A percentile compares a stretch with the other conserved stretches of the same genome.
phyloP scores from a whole-genome alignment of 2,888 invertebrate species.

The Corythucha ciliata region DNA sequence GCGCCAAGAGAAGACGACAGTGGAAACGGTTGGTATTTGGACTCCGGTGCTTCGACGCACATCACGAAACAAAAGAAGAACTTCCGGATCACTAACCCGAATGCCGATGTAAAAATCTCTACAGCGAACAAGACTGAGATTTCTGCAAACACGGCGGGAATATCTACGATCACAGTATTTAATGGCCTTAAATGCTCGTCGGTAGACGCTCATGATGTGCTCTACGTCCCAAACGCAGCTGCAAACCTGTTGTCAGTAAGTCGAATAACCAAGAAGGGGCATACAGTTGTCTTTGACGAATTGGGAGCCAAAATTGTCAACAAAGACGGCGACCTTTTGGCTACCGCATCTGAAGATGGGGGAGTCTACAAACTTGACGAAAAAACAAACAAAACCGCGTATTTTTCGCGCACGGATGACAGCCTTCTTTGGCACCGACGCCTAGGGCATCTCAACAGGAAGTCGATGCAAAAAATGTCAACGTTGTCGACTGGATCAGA shows the following conservation, averaged over 20 bases:
- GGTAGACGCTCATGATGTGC: constrained; percentile 16
- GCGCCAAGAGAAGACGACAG: too few relatives aligned
- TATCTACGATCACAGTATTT: too few relatives aligned
- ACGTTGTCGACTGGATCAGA: not conserved
- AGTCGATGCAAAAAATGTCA: not conserved
- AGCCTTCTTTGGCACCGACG: not conserved
- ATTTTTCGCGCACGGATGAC: not conserved
- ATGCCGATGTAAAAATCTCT: too few relatives aligned
- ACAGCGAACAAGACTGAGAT: too few relatives aligned
- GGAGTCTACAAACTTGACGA: constrained; percentile 10
- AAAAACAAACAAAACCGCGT: not conserved
- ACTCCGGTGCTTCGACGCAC: too few relatives aligned
- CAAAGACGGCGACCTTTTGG: not conserved
- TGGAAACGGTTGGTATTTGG: too few relatives aligned
- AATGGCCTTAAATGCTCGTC: too few relatives aligned
- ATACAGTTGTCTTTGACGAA: not conserved
- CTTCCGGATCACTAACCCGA: too few relatives aligned
- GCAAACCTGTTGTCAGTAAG: constrained; percentile 7
- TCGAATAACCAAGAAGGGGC: constrained; percentile 2
- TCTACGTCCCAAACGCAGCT: constrained; percentile 6
- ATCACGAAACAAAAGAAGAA: too few relatives aligned
- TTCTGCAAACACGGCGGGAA: too few relatives aligned
- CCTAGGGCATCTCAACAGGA: constrained; percentile 3
- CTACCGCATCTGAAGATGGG: not conserved
- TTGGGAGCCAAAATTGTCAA: not conserved